These are phyloP conservation scores for Alfaro cultratus DNA, from an alignment of 2,797 vertebrate species.

Conservation along the genomic window DNA sequence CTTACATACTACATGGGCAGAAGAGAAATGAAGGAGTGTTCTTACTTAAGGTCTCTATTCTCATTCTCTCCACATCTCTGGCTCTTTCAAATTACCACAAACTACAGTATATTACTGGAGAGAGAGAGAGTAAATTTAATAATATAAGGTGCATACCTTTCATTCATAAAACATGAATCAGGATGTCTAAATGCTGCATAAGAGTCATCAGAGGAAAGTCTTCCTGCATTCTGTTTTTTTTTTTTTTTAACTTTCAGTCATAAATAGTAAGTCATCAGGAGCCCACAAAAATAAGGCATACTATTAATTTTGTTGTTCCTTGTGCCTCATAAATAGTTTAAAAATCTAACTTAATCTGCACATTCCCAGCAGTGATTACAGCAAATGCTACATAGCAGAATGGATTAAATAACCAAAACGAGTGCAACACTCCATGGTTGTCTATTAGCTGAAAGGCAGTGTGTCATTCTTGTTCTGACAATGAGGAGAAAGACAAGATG, in stretches of 20 bases:
- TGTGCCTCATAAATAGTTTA: not conserved
- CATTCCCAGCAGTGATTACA: conserved; percentile 35
- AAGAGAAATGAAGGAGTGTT: conserved; percentile 1
- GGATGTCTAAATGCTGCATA: not conserved
- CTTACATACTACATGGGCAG: not conserved
- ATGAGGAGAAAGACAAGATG: conserved; percentile 11
- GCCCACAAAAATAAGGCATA: conserved; percentile 5
- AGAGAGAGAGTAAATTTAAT: not conserved
- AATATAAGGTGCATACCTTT: not conserved
- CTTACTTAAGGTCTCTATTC: conserved; percentile 5
- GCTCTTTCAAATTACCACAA: not conserved
- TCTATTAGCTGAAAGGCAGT: conserved; percentile 22
- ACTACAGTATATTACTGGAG: not conserved
- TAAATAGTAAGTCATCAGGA: not conserved
- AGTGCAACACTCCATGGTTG: conserved; percentile 14
- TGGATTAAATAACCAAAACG: conserved; percentile 8
- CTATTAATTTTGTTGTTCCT: not conserved
- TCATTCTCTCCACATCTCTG: not conserved
- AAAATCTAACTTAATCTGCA: conserved; percentile 22
- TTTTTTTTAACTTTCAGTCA: not conserved
- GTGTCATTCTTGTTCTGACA: conserved; percentile 33
- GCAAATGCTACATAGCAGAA: conserved; percentile 24
- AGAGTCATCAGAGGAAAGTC: not conserved
- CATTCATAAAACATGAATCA: not conserved
- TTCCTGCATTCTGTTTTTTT: not conserved